phyloP scores from a whole-genome alignment of 2,888 invertebrate genomes.

The Iphiclides podalirius region DNA sequence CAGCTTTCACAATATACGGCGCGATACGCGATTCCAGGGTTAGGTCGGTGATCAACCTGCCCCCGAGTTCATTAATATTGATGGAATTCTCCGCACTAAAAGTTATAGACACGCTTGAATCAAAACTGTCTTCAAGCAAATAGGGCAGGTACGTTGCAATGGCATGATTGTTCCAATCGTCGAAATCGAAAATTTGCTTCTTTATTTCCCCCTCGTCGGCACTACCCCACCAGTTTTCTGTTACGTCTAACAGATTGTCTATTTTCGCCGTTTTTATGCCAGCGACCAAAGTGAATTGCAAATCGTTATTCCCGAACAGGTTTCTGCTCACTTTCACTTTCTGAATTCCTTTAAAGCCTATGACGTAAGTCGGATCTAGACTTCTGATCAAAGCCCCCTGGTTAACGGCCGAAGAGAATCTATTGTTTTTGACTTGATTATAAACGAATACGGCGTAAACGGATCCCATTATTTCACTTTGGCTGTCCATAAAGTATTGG shows the following conservation, averaged over 20 bases:
- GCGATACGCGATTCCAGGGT: conserved; percentile 81
- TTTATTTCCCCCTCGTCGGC: conserved; percentile 86
- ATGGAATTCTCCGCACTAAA: conserved; percentile 79
- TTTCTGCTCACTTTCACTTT: conserved; percentile 95
- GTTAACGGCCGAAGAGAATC: conserved; percentile 57
- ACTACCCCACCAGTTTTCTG: conserved; percentile 98
- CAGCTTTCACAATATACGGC: conserved; percentile 91
- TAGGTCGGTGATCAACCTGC: conserved; percentile 85
- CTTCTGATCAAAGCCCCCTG: conserved; percentile 57
- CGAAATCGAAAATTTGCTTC: conserved; percentile 96
- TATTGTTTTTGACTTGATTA: conserved; percentile 89
- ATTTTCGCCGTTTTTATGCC: conserved; percentile 94
- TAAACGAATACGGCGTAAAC: conserved; percentile 89
- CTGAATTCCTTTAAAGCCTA: conserved; percentile 96
- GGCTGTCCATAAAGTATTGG: conserved; percentile 93
- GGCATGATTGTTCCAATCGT: conserved; percentile 99
- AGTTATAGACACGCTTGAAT: conserved; percentile 87
- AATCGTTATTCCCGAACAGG: conserved; percentile 89
- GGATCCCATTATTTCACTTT: conserved; percentile 94
- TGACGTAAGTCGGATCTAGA: conserved; percentile 87
- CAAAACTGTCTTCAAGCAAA: conserved; percentile 87
- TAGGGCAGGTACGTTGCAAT: conserved; percentile 95
- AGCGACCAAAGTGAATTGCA: conserved; percentile 95
- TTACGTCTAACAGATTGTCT: conserved; percentile 91
- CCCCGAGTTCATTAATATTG: conserved; percentile 86